These are phyloP conservation scores for Exephanes ischioxanthus DNA, from an alignment of 2,888 invertebrate species.

Conservation along the genomic window DNA sequence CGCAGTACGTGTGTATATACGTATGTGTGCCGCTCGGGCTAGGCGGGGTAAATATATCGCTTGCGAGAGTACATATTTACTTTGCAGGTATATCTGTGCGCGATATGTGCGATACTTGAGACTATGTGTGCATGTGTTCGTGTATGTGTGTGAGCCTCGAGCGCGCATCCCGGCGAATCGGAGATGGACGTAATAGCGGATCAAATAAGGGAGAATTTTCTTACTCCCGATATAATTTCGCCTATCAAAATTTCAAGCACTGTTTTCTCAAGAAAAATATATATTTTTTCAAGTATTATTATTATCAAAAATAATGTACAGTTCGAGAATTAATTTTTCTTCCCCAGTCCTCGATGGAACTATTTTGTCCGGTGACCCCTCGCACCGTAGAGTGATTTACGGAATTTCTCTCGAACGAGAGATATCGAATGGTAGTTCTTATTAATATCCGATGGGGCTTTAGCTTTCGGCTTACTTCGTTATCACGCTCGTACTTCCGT, in stretches of 20 bases:
- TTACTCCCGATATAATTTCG: neutral
- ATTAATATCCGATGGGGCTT: conserved; percentile 77
- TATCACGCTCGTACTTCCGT: conserved; percentile 8
- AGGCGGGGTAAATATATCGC: conserved; percentile 57
- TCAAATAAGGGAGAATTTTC: neutral
- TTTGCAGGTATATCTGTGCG: conserved; percentile 40
- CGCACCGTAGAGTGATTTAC: neutral
- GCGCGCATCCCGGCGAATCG: conserved; percentile 26
- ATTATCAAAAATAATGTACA: too few species aligned
- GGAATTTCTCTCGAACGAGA: neutral
- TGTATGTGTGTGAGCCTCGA: conserved; percentile 41
- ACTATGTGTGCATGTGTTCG: conserved; percentile 55
- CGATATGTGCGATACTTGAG: conserved; percentile 15
- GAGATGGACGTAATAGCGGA: conserved; percentile 14
- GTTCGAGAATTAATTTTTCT: conserved; percentile 5
- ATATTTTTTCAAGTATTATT: too few species aligned
- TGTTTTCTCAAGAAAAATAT: neutral
- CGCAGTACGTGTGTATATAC: conserved; percentile 40
- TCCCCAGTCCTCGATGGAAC: neutral
- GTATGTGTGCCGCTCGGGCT: conserved; percentile 39
- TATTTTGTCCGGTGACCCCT: conserved; percentile 5
- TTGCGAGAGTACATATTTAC: conserved; percentile 57
- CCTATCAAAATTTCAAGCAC: neutral
- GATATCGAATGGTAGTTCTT: conserved; percentile 73
- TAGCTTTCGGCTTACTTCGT: conserved; percentile 69